phyloP scores from a whole-genome alignment of 1,140 invertebrate species.

The Ceratoteleas bidentatus region DNA sequence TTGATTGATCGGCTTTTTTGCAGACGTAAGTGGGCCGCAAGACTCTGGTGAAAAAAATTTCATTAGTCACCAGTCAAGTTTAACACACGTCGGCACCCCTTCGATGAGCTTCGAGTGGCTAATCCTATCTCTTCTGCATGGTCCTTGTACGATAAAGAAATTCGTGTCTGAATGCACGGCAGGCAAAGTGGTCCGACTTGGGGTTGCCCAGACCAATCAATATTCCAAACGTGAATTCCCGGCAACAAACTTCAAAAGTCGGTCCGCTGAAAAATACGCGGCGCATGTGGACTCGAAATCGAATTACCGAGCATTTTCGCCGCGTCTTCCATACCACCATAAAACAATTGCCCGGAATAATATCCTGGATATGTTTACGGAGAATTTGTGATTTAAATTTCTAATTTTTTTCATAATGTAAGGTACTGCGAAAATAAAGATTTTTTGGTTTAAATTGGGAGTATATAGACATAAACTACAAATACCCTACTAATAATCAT shows the following conservation, averaged over 20 bases:
- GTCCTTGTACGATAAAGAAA: slow-evolving; percentile 41
- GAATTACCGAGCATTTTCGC: too few relatives aligned
- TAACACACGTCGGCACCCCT: slow-evolving; percentile 23
- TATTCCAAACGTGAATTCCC: slow-evolving; percentile 32
- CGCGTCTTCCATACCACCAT: too few relatives aligned
- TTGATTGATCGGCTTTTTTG: slow-evolving; percentile 1
- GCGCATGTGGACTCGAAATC: too few relatives aligned
- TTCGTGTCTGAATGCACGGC: slow-evolving; percentile 26
- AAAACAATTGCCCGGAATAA: too few relatives aligned
- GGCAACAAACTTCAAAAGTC: slow-evolving; percentile 45
- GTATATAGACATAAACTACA: too few relatives aligned
- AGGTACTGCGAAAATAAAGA: too few relatives aligned
- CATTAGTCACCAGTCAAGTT: slow-evolving; percentile 34
- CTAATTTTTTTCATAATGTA: too few relatives aligned
- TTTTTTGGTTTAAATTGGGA: too few relatives aligned
- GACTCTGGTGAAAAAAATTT: slow-evolving; percentile 19
- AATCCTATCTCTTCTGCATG: slow-evolving; percentile 46
- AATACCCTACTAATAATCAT: too few relatives aligned
- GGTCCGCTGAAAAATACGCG: slow-evolving; percentile 12
- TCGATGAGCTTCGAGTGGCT: slow-evolving; percentile 27
- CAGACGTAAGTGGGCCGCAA: slow-evolving; percentile 4
- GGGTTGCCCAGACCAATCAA: slow-evolving; percentile 41
- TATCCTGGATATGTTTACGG: too few relatives aligned
- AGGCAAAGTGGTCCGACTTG: slow-evolving; percentile 22
- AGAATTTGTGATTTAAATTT: too few relatives aligned